Evolutionary conservation across 2,797 vertebrate species (phyloP).

Genomic region (Takifugu rubripes): DNA sequence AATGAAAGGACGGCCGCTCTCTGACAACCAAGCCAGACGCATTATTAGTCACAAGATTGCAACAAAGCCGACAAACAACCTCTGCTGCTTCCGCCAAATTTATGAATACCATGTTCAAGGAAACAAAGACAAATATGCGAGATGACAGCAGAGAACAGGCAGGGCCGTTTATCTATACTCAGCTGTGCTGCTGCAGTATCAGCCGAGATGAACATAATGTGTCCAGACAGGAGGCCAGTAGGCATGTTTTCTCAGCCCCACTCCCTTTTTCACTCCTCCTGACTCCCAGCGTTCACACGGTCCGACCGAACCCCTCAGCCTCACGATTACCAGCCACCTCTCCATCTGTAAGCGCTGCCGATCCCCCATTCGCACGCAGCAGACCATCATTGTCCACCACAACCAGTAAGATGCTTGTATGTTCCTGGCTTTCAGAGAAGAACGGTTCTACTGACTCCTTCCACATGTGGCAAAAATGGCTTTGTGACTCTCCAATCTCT

Average conservation of each 20-base stretch:
- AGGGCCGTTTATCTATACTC: constrained; percentile 51
- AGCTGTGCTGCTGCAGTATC: constrained; percentile 42
- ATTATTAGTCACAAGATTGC: constrained; percentile 32
- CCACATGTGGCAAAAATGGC: constrained; percentile 36
- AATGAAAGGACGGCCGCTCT: neutral
- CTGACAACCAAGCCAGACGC: constrained; percentile 20
- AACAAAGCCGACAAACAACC: constrained; percentile 23
- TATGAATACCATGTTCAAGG: constrained; percentile 36
- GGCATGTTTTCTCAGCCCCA: constrained; percentile 59
- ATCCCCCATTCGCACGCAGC: constrained; percentile 6
- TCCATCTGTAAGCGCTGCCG: constrained; percentile 16
- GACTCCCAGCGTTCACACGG: constrained; percentile 11
- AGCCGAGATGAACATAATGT: constrained; percentile 60
- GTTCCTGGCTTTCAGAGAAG: constrained; percentile 7
- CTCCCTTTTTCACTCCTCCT: constrained; percentile 11
- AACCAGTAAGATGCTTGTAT: constrained; percentile 11
- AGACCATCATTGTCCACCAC: neutral
- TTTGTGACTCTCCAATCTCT: constrained; percentile 31
- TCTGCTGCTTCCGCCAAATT: constrained; percentile 25
- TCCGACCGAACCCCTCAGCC: constrained; percentile 19
- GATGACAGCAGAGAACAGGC: constrained; percentile 55
- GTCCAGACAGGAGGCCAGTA: constrained; percentile 68
- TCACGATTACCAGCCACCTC: constrained; percentile 27
- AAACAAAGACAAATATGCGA: constrained; percentile 46
- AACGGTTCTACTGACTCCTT: constrained; percentile 25